Conservation (phyloP, 2,113 vertebrate species). For the Brachirus orientalis region DNA sequence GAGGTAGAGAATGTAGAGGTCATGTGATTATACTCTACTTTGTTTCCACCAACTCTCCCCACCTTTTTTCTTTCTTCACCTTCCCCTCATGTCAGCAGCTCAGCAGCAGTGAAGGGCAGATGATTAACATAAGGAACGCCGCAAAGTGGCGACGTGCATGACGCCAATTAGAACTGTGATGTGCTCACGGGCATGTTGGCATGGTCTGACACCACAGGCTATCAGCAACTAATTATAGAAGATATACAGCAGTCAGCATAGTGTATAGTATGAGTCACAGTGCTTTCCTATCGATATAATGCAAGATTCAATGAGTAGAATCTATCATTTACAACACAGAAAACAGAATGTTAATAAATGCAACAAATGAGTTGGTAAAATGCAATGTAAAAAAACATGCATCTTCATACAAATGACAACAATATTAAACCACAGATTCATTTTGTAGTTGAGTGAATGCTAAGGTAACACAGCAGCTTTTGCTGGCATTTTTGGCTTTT, state of each 20-base stretch:
- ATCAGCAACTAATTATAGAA: conserved; percentile 46
- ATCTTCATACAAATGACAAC: no score
- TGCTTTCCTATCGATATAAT: neutral
- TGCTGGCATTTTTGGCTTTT: no score
- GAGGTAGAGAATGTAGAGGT: conserved; percentile 25
- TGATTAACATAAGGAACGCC: conserved; percentile 8
- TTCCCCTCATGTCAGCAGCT: conserved; percentile 8
- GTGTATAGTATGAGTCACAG: conserved; percentile 22
- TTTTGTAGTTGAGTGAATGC: no score
- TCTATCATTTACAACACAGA: neutral
- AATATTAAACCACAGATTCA: no score
- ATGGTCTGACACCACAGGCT: conserved; percentile 19
- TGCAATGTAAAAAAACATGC: no score
- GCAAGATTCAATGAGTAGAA: conserved; percentile 8
- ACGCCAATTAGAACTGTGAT: conserved; percentile 30
- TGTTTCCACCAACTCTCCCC: neutral
- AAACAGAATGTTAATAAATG: neutral
- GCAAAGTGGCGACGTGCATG: neutral
- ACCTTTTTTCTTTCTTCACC: conserved; percentile 7
- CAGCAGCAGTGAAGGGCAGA: neutral
- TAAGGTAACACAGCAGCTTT: no score
- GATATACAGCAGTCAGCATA: conserved; percentile 19
- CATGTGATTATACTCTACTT: conserved; percentile 28
- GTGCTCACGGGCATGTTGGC: conserved; percentile 24
- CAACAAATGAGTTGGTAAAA: neutral